These are phyloP conservation scores for Saccostrea glomerata DNA, from an alignment of 1,140 invertebrate genomes.

Conservation along the genomic window DNA sequence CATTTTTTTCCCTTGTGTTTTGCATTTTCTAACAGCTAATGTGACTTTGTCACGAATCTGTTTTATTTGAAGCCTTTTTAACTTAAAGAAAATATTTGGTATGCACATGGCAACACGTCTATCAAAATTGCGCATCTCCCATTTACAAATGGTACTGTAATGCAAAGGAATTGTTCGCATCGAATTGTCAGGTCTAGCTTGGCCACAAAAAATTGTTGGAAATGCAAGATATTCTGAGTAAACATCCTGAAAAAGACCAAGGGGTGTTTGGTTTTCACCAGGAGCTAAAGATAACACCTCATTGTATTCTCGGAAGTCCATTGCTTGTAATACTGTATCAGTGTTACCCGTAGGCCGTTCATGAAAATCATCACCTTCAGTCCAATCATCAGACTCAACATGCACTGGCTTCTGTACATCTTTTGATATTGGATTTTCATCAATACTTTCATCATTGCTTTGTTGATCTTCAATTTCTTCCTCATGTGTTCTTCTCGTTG, in stretches of 20 bases:
- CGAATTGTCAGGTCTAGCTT: conserved; percentile 40
- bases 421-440: too few species aligned
- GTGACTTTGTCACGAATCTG: conserved; percentile 42
- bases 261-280: conserved; percentile 43
- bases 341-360: conserved; percentile 4
- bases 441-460: too few species aligned
- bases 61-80: conserved; percentile 49
- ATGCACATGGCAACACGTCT: conserved; percentile 44
- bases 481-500: too few species aligned
- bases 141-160: conserved; percentile 26
- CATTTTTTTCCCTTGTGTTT: conserved; percentile 43
- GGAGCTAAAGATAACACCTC: conserved; percentile 47
- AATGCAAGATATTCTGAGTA: conserved; percentile 54
- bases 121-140: conserved; percentile 27
- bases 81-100: conserved; percentile 50
- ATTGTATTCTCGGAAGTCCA: not conserved
- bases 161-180: conserved; percentile 38
- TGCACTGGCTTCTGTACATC: too few species aligned
- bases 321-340: conserved; percentile 43
- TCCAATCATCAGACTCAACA: too few species aligned
- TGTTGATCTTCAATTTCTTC: too few species aligned
- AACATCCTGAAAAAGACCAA: conserved; percentile 45
- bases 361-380: not conserved
- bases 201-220: conserved; percentile 61
- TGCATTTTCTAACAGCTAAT: conserved; percentile 40